These are phyloP conservation scores for Sycobia sp. DNA, from an alignment of 1,140 invertebrate species.

Conservation along the genomic window DNA sequence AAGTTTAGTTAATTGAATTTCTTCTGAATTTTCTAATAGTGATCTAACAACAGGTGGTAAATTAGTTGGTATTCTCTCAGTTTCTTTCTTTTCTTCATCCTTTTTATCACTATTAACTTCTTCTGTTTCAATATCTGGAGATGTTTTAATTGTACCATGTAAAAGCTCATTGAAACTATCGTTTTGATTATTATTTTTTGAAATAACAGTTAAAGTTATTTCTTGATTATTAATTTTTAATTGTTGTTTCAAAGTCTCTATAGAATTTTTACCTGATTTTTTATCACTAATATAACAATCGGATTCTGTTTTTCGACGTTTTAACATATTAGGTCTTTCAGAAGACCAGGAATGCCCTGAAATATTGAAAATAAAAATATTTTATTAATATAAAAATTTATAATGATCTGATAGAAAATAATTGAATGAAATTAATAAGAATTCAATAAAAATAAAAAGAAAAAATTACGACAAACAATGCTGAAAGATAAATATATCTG, in stretches of 20 bases:
- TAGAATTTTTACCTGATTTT: slow-evolving; percentile 3
- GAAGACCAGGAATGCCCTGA: slow-evolving; percentile 21
- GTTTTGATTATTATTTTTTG: slow-evolving; percentile 22
- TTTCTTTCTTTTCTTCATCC: not conserved
- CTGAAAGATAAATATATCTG: too few relatives aligned
- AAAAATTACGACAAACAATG: too few relatives aligned
- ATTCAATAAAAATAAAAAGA: too few relatives aligned
- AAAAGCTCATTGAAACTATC: slow-evolving; percentile 9
- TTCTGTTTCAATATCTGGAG: not conserved
- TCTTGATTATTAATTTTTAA: slow-evolving; percentile 37
- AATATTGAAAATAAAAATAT: not conserved
- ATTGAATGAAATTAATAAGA: too few relatives aligned
- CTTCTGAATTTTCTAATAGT: slow-evolving; percentile 22
- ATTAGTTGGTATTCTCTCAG: slow-evolving; percentile 13
- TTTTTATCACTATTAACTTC: not conserved
- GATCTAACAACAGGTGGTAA: slow-evolving; percentile 2
- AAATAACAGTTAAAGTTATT: slow-evolving; percentile 38
- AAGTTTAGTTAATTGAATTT: slow-evolving; percentile 27
- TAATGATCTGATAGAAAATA: too few relatives aligned
- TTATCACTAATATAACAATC: slow-evolving; percentile 19
- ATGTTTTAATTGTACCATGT: slow-evolving; percentile 4
- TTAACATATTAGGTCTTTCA: slow-evolving; percentile 27
- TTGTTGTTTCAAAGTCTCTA: slow-evolving; percentile 32
- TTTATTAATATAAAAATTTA: not conserved
- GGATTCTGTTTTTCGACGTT: slow-evolving; percentile 24